Percentiles rank a stretch among this genome's conserved stretches.
phyloP scores from a whole-genome alignment of 1,140 invertebrate genomes.

The Stenopsyche tienmushanensis region DNA sequence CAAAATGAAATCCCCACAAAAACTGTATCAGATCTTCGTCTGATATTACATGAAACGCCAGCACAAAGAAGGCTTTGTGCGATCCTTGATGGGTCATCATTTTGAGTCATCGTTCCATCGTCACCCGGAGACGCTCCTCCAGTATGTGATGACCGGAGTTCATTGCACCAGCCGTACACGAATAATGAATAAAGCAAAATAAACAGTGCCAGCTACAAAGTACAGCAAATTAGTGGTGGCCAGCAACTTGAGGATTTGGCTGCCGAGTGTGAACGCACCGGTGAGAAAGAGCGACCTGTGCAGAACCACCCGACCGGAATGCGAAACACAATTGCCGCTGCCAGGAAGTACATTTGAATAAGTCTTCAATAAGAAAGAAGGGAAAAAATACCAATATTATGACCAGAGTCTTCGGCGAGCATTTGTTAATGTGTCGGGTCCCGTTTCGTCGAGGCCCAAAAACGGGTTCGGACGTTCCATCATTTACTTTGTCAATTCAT shows the following conservation, averaged over 20 bases:
- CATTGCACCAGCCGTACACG: not conserved
- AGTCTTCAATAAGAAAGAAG: too few relatives aligned
- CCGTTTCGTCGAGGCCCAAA: not conserved
- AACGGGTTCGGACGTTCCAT: not conserved
- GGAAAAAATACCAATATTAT: too few relatives aligned
- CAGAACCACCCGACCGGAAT: not conserved
- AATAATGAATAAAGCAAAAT: slow-evolving; percentile 15
- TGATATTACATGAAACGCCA: too few relatives aligned
- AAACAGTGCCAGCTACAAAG: not conserved
- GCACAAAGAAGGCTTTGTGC: too few relatives aligned
- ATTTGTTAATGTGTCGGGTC: not conserved
- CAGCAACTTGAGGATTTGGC: not conserved
- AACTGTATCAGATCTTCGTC: too few relatives aligned
- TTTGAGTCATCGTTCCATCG: too few relatives aligned
- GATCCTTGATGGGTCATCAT: too few relatives aligned
- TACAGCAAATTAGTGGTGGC: slow-evolving; percentile 19
- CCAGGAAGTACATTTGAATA: slow-evolving; percentile 10
- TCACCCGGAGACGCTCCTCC: too few relatives aligned
- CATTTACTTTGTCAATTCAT: not conserved
- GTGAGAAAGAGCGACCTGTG: slow-evolving; percentile 11
- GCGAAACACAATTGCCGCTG: not conserved
- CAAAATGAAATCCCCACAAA: too few relatives aligned
- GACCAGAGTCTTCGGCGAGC: too few relatives aligned
- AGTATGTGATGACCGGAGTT: too few relatives aligned
- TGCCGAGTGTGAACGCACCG: slow-evolving; percentile 6